Evolutionary conservation across 2,888 invertebrate species (phyloP).

Genomic region (Phania funesta): DNA sequence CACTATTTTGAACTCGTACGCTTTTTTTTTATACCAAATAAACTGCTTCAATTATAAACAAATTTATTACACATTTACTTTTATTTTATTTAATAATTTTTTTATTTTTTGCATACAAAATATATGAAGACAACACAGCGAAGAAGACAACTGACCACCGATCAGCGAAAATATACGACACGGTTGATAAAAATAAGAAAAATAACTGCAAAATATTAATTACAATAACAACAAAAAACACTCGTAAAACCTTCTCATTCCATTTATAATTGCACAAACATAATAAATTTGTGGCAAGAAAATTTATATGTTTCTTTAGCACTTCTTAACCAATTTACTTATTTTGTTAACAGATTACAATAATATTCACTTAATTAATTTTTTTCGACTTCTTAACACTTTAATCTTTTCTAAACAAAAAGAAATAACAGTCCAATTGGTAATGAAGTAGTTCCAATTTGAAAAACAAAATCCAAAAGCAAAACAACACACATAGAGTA

Average conservation of each 20-base stretch:
- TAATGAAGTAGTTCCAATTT: constrained; percentile 41
- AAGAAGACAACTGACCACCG: constrained; percentile 2
- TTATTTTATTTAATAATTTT: neutral
- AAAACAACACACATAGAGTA: constrained; percentile 43
- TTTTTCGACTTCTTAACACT: constrained; percentile 17
- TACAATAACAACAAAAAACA: constrained; percentile 29
- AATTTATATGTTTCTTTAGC: neutral
- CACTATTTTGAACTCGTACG: neutral
- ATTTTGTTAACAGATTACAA: neutral
- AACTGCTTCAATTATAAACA: constrained; percentile 20
- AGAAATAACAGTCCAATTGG: constrained; percentile 55
- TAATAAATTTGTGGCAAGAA: neutral
- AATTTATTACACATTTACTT: constrained; percentile 8
- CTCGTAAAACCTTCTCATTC: neutral
- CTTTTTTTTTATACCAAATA: constrained; percentile 31
- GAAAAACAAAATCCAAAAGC: constrained; percentile 49
- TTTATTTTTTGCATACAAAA: neutral
- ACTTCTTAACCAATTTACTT: neutral
- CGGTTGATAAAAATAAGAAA: constrained; percentile 1
- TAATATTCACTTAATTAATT: neutral
- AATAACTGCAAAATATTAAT: constrained; percentile 38
- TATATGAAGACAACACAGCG: no score
- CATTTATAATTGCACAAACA: neutral
- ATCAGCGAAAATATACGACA: constrained; percentile 38
- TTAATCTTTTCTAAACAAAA: constrained; percentile 29